phyloP scores from a whole-genome alignment of 1,140 invertebrate species.

The Melipona quadrifasciata region DNA sequence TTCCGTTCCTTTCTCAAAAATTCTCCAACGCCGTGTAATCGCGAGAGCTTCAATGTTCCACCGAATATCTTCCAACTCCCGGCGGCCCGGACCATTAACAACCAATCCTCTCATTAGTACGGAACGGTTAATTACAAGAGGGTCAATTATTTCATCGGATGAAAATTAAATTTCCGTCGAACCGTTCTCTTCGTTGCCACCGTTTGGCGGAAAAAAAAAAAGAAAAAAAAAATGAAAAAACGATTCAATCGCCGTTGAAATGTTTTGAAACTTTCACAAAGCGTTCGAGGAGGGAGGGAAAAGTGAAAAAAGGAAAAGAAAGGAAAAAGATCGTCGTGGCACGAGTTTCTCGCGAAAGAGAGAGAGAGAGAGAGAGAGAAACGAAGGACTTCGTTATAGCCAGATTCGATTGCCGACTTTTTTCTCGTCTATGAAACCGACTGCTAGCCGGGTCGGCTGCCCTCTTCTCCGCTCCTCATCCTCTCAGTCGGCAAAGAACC shows the following conservation, averaged over 20 bases:
- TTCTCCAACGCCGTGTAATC: neutral
- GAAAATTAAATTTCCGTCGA: neutral
- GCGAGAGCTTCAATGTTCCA: neutral
- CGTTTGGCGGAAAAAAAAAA: too few species aligned
- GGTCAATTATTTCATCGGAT: neutral
- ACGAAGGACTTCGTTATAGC: neutral
- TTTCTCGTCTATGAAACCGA: neutral
- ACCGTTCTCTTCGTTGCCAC: neutral
- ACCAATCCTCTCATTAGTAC: neutral
- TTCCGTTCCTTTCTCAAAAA: neutral
- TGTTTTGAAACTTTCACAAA: neutral
- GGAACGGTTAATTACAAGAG: neutral
- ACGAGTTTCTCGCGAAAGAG: neutral
- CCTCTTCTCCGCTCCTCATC: neutral
- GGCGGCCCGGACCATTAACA: neutral
- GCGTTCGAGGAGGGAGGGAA: neutral
- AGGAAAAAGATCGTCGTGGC: neutral
- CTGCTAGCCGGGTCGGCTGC: neutral
- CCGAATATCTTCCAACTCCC: too few species aligned
- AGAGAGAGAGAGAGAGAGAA: too few species aligned
- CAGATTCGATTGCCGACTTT: neutral
- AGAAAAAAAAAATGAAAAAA: neutral
- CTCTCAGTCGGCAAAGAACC: constrained; percentile 1
- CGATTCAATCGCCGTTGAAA: too few species aligned
- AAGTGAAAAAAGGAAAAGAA: neutral